Evolutionary conservation across 2,113 vertebrate species (phyloP), one percentile per base, ranked within the genome.

Genomic region (Dicaeum eximium): DNA sequence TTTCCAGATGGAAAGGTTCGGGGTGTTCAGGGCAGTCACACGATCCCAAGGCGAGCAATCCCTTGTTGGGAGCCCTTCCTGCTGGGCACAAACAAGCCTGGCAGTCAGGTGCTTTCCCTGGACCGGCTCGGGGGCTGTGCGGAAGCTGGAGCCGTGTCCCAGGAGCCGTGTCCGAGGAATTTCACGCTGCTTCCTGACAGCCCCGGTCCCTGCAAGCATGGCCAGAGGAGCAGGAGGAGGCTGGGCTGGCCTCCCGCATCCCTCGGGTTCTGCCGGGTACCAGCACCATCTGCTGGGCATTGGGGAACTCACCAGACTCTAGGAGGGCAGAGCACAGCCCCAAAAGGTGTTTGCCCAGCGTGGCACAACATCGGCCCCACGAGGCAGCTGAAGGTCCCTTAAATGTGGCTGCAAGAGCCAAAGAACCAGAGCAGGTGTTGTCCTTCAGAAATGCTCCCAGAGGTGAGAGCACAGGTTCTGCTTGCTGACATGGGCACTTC

Each of bases 251-350:
- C 38, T 82, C 81, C 58, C 47, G 8, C 18, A n/a, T 18, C 51
- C 61, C 38, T 13, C 10, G 15, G 62, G 60, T 53, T 88, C 35
- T 90, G 74, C 56, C 0, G 19, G 67, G 18, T 30, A 82, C 50
- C 85, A 95, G 90, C 94, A 80, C 96, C 95, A 95, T 54, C 95
- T 96, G 21, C 93, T 48, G 88, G 85, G 74, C 85, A 61, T 0
- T 15, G n/a, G 28, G 47, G 38, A 69, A 69, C 47, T 28, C 64
- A 38, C 15, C 47, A 27, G n/a, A 67, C 25, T 53, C 25, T 2
- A 4, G 65, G 11, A 61, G 25, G 60, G 42, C 54, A 65, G 22
- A 78, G 37, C 45, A 27, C 21, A 7, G 62, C 45, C 50, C 42
- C 10, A 10, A 25, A 33, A 47, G 6, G 12, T 5, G 35, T 23